phyloP scores from a whole-genome alignment of 2,113 vertebrate species.

The Cephalopholis sonnerati region DNA sequence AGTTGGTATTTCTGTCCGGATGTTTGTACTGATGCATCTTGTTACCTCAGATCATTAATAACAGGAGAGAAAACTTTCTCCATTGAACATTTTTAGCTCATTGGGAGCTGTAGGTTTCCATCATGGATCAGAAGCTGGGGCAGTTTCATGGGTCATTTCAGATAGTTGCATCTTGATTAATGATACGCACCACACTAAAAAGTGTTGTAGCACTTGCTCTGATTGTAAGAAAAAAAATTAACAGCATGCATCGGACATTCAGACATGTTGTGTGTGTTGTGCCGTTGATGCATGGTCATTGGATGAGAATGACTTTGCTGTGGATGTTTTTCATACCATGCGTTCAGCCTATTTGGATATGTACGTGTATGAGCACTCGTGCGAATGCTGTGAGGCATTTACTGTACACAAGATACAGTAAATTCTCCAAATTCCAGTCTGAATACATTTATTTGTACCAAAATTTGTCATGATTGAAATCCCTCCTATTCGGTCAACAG shows the following conservation, averaged over 20 bases:
- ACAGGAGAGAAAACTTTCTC: conserved; percentile 53
- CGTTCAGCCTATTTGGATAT: conserved; percentile 51
- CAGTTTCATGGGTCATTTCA: conserved; percentile 58
- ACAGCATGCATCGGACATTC: conserved; percentile 80
- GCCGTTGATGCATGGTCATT: conserved; percentile 78
- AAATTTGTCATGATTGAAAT: conserved; percentile 50
- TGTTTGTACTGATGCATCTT: conserved; percentile 85
- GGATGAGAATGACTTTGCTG: conserved; percentile 79
- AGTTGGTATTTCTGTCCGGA: conserved; percentile 82
- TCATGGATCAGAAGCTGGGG: conserved; percentile 47
- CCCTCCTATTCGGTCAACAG: conserved; percentile 32
- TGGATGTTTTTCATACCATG: conserved; percentile 71
- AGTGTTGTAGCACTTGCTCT: conserved; percentile 45
- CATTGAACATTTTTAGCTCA: conserved; percentile 22
- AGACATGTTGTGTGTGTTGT: conserved; percentile 75
- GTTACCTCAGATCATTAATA: conserved; percentile 71
- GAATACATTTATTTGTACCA: conserved; percentile 44
- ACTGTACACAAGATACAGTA: conserved; percentile 79
- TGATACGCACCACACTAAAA: conserved; percentile 40
- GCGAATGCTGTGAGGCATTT: conserved; percentile 76
- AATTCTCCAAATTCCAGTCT: conserved; percentile 75
- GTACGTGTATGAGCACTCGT: conserved; percentile 68
- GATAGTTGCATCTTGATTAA: conserved; percentile 77
- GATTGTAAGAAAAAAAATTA: conserved; percentile 31
- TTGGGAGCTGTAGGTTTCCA: conserved; percentile 38